Evolutionary conservation across 2,113 vertebrate genomes (phyloP).

Genomic region (Tetraodon nigroviridis): DNA sequence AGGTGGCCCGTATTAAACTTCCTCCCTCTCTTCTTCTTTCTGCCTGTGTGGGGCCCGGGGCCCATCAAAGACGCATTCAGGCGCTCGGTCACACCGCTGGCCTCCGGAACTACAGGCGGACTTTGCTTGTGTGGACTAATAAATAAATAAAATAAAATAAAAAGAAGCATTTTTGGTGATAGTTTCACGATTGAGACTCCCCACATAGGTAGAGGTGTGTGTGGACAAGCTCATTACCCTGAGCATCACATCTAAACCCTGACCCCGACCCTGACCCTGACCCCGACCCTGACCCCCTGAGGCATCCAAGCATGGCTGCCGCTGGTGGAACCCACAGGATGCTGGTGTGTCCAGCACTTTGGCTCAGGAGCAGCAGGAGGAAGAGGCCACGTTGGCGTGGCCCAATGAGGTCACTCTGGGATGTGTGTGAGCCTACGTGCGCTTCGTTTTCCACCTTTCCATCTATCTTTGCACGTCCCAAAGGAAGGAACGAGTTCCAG

Average conservation of each 20-base stretch:
- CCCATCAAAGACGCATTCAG: slow-evolving; percentile 9
- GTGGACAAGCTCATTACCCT: too few relatives aligned
- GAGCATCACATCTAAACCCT: too few relatives aligned
- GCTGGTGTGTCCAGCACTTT: slow-evolving; percentile 1
- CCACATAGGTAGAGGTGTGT: slow-evolving; percentile 10
- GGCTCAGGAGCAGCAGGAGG: slow-evolving; percentile 31
- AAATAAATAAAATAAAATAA: too few relatives aligned
- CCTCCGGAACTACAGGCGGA: too few relatives aligned
- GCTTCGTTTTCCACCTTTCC: slow-evolving; percentile 13
- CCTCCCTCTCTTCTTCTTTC: slow-evolving; percentile 21
- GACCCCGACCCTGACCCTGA: too few relatives aligned
- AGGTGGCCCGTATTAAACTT: slow-evolving; percentile 58
- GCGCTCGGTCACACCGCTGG: neutral
- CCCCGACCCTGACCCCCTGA: too few relatives aligned
- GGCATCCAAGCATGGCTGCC: too few relatives aligned
- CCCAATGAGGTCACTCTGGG: slow-evolving; percentile 58
- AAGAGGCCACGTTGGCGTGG: too few relatives aligned
- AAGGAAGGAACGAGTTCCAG: neutral
- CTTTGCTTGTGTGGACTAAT: too few relatives aligned
- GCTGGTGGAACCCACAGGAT: neutral
- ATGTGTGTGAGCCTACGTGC: slow-evolving; percentile 32
- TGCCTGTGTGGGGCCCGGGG: slow-evolving; percentile 12
- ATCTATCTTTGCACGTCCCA: slow-evolving; percentile 19
- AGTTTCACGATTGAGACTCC: neutral
- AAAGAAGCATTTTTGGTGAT: too few relatives aligned